Conservation (phyloP, 2,113 vertebrate species). For the Entomyzon cyanotis region DNA sequence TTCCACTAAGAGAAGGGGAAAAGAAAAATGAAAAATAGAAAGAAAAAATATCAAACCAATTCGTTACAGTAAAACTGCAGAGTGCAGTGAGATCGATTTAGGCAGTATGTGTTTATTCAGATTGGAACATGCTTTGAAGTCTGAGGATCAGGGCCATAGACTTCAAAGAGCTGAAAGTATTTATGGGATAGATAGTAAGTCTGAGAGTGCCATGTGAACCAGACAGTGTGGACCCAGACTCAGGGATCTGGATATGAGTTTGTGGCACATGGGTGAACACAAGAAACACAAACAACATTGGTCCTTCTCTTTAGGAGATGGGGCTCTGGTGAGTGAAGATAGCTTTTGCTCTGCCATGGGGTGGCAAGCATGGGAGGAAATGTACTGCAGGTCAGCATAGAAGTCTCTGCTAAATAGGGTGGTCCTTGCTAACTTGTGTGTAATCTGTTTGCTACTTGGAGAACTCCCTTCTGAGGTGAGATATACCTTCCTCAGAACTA, state of each 20-base stretch:
- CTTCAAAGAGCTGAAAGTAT: constrained; percentile 23
- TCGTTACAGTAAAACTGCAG: not conserved
- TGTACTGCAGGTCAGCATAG: not conserved
- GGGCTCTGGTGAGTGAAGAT: not conserved
- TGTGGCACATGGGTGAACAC: not conserved
- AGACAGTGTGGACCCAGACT: not conserved
- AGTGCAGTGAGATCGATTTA: not conserved
- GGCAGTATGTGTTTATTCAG: not conserved
- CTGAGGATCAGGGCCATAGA: not conserved
- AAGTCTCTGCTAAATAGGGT: not conserved
- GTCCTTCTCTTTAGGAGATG: not conserved
- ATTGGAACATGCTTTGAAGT: not conserved
- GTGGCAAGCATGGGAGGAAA: not conserved
- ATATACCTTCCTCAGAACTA: not conserved
- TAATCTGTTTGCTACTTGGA: not conserved
- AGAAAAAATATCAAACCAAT: not conserved
- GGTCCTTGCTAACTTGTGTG: not conserved
- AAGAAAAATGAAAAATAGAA: no score
- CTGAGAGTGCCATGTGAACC: not conserved
- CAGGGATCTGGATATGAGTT: not conserved
- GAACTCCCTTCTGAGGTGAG: not conserved
- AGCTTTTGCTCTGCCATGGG: not conserved
- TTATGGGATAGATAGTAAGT: not conserved
- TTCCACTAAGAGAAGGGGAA: not conserved
- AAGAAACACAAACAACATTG: not conserved